These are phyloP conservation scores for Xenopus laevis DNA, from an alignment of 2,113 vertebrate genomes.

Conservation along the genomic window DNA sequence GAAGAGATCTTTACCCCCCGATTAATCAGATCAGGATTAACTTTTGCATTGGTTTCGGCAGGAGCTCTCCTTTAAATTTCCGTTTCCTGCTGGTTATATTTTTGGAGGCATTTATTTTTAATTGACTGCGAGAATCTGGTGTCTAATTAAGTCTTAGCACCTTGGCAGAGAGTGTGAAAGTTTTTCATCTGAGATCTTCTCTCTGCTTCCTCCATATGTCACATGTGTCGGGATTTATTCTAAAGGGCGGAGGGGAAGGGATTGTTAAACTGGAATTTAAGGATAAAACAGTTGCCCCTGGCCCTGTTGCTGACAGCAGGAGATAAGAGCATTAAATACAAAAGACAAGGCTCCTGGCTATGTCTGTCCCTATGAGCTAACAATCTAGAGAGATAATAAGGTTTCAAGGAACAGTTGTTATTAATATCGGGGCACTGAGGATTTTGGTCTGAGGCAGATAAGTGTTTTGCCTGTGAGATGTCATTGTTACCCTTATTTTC, in stretches of 20 bases:
- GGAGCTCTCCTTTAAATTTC: too few species aligned
- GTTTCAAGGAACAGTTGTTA: constrained; percentile 16
- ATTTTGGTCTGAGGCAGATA: constrained; percentile 20
- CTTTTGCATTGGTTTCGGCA: too few species aligned
- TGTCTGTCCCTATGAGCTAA: constrained; percentile 24
- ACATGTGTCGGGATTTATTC: background rate
- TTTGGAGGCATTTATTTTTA: constrained; percentile 4
- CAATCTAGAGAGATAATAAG: constrained; percentile 28
- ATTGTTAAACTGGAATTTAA: background rate
- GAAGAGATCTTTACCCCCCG: too few species aligned
- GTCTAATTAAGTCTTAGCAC: constrained; percentile 25
- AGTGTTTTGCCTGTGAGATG: background rate
- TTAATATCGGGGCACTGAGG: background rate
- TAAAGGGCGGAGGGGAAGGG: too few species aligned
- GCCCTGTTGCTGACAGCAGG: constrained; percentile 13
- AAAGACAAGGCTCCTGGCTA: background rate
- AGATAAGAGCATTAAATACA: constrained; percentile 27
- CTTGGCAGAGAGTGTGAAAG: background rate
- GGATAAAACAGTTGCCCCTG: background rate
- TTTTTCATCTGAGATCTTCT: background rate
- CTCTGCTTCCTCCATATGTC: background rate
- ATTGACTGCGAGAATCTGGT: background rate
- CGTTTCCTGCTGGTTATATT: too few species aligned
- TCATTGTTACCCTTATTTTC: background rate
- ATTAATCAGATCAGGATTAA: too few species aligned